A percentile compares a stretch with the other conserved stretches of the same genome.
Evolutionary conservation across 2,113 vertebrate genomes (phyloP).

Genomic region (Toxotes jaculatrix): DNA sequence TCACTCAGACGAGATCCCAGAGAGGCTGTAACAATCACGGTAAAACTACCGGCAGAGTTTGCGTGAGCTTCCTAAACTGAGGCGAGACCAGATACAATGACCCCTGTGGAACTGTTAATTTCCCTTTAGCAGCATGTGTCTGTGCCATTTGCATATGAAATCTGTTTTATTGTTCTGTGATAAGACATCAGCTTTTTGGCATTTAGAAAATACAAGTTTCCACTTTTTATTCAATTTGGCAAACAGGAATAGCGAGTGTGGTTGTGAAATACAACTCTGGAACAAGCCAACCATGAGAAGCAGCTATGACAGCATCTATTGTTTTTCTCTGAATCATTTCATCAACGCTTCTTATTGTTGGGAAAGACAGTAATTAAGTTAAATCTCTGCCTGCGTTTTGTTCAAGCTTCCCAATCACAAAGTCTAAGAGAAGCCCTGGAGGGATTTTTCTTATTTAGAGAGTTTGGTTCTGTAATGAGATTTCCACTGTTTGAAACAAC

Average conservation of each 20-base stretch:
- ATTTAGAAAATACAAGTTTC: constrained; percentile 2
- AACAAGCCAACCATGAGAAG: not conserved
- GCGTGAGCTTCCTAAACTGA: constrained; percentile 15
- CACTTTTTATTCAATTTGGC: constrained; percentile 1
- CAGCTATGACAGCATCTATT: not conserved
- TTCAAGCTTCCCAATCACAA: not conserved
- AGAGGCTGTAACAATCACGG: constrained; percentile 13
- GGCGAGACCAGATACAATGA: constrained; percentile 39
- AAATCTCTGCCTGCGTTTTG: not conserved
- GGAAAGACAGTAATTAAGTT: not conserved
- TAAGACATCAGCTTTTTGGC: constrained; percentile 18
- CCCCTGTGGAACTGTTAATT: constrained; percentile 31
- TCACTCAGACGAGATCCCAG: constrained; percentile 9
- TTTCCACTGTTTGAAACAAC: not conserved
- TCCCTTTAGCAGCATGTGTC: constrained; percentile 20
- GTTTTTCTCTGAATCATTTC: not conserved
- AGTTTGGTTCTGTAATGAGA: not conserved
- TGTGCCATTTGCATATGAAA: constrained; percentile 56
- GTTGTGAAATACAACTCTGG: not conserved
- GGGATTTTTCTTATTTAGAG: not conserved
- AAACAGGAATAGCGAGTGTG: rapidly evolving
- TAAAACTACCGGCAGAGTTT: constrained; percentile 20
- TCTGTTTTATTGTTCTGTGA: constrained; percentile 43
- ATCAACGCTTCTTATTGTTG: not conserved
- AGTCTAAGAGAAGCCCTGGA: not conserved